Evolutionary conservation across 2,113 vertebrate genomes (phyloP).

Genomic region (Delphinus delphis): DNA sequence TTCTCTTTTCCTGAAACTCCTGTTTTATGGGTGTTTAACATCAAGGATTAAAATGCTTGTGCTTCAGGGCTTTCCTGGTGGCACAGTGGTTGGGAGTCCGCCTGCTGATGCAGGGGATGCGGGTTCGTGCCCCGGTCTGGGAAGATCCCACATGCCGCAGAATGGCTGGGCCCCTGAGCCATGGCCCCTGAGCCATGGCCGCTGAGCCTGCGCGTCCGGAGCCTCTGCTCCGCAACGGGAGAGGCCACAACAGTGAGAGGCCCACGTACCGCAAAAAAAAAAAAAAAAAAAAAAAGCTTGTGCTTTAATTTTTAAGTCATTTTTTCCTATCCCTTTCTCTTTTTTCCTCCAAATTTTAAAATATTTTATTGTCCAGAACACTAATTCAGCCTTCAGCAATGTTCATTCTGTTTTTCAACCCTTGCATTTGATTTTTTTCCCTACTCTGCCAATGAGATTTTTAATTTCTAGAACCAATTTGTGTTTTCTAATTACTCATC

Average conservation of each 20-base stretch:
- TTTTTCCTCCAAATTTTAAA: not conserved
- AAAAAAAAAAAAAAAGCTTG: not conserved
- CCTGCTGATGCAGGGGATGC: too few species aligned
- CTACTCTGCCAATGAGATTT: not conserved
- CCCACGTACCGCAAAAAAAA: too few species aligned
- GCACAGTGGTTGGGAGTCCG: too few species aligned
- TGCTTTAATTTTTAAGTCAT: not conserved
- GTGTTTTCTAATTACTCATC: not conserved
- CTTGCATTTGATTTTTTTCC: not conserved
- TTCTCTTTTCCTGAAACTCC: not conserved
- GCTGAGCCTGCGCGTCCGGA: rapidly evolving
- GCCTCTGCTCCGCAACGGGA: too few species aligned
- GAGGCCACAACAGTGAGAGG: too few species aligned
- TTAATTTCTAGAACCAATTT: not conserved
- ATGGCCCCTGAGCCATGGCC: too few species aligned
- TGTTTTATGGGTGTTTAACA: not conserved
- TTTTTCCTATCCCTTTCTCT: not conserved
- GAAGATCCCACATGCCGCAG: too few species aligned
- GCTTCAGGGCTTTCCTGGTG: not conserved
- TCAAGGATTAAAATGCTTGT: not conserved
- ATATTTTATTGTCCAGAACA: not conserved
- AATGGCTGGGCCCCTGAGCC: too few species aligned
- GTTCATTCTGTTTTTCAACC: not conserved
- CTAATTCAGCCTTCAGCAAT: not conserved
- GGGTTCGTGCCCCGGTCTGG: too few species aligned